These are phyloP conservation scores for Varanus komodoensis DNA, from an alignment of 2,113 vertebrate species.

Conservation along the genomic window DNA sequence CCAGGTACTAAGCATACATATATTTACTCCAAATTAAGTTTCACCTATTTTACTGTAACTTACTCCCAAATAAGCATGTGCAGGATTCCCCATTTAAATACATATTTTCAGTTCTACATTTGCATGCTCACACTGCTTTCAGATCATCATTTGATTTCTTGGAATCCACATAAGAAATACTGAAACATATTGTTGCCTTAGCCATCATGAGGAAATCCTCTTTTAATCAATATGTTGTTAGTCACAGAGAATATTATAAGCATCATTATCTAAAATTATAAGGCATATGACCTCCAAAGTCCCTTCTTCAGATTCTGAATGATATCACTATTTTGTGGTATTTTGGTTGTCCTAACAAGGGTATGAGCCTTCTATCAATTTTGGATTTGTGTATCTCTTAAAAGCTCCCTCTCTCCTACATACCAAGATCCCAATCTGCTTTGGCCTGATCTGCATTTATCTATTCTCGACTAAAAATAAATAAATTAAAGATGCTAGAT, in stretches of 20 bases:
- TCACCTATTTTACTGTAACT: not conserved
- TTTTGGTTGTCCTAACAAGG: not conserved
- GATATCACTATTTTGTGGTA: too few species aligned
- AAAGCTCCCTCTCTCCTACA: too few species aligned
- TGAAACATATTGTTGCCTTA: conserved; percentile 21
- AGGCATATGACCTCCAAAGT: too few species aligned
- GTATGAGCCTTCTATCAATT: not conserved
- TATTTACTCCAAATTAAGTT: not conserved
- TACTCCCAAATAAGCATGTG: too few species aligned
- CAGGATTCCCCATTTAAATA: not conserved
- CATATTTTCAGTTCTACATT: not conserved
- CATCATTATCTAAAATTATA: not conserved
- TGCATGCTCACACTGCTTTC: not conserved
- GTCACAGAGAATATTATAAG: not conserved
- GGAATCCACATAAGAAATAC: not conserved
- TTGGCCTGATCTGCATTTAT: too few species aligned
- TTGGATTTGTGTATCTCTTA: not conserved
- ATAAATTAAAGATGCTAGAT: too few species aligned
- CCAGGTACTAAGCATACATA: not conserved
- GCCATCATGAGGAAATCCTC: not conserved
- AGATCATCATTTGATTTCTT: not conserved
- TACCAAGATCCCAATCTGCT: too few species aligned
- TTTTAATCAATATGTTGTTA: not conserved
- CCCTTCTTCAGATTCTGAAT: too few species aligned
- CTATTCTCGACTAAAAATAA: too few species aligned